Conservation (phyloP, 2,113 vertebrate genomes). For the Pleuronectes platessa region DNA sequence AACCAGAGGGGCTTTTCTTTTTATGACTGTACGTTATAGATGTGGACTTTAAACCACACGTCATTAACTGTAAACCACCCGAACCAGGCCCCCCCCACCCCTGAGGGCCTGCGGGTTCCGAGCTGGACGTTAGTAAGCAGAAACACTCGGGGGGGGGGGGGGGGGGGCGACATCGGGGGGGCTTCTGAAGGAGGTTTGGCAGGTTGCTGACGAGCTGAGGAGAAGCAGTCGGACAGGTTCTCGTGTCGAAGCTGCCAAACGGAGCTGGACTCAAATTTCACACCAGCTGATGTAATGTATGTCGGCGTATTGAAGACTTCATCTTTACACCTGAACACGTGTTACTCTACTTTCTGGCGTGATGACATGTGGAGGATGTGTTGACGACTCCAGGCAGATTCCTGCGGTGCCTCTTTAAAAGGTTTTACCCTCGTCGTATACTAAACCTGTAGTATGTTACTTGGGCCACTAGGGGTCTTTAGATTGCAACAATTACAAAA, state of each 20-base stretch:
- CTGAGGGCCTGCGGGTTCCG: background rate
- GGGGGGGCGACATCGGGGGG: constrained; percentile 2
- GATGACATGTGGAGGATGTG: constrained; percentile 25
- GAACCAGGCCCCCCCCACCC: background rate
- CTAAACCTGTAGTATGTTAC: too few species aligned
- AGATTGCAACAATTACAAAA: too few species aligned
- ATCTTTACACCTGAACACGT: background rate
- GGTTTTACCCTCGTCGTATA: too few species aligned
- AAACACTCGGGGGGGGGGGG: background rate
- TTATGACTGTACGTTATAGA: constrained; percentile 27
- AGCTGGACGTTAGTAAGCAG: background rate
- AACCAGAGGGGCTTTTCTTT: constrained; percentile 43
- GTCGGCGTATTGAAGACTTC: background rate
- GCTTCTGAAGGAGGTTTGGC: background rate
- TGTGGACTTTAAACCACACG: constrained; percentile 17
- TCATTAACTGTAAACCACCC: constrained; percentile 17
- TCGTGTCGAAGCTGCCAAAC: background rate
- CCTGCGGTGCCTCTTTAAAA: too few species aligned
- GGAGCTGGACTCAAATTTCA: constrained; percentile 10
- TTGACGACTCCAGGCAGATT: constrained; percentile 18
- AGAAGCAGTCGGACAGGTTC: constrained; percentile 13
- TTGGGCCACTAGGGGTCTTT: too few species aligned
- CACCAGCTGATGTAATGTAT: background rate
- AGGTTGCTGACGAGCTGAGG: constrained; percentile 10
- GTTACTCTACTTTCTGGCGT: background rate